phyloP scores from a whole-genome alignment of 2,888 invertebrate genomes.

The Drosophila pseudotakahashii region DNA sequence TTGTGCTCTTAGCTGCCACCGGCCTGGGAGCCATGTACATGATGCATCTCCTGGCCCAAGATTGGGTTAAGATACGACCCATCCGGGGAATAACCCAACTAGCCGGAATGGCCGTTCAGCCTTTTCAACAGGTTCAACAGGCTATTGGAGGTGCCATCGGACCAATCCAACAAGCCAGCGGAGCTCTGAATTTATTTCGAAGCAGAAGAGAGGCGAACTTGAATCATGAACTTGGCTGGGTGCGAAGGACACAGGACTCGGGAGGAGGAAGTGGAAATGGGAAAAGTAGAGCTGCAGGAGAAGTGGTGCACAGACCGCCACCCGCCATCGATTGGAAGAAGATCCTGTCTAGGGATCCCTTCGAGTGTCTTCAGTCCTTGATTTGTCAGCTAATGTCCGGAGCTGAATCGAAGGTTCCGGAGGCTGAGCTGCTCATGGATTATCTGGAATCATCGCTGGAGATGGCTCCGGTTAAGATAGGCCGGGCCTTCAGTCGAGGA shows the following conservation, averaged over 20 bases:
- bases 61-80: constrained; percentile 84
- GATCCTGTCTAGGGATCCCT: constrained; percentile 82
- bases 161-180: constrained; percentile 63
- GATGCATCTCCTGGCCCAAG: constrained; percentile 85
- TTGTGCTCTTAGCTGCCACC: constrained; percentile 82
- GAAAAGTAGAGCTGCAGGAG: not conserved
- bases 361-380: constrained; percentile 82
- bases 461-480: constrained; percentile 79
- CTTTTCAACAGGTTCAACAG: constrained; percentile 35
- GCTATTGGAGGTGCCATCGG: constrained; percentile 26
- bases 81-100: constrained; percentile 72
- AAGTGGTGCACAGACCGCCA: constrained; percentile 5
- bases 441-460: constrained; percentile 77
- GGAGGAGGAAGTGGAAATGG: constrained; percentile 15
- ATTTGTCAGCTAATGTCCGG: constrained; percentile 84
- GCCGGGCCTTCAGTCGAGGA: constrained; percentile 81
- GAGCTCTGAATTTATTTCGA: constrained; percentile 60
- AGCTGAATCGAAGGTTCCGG: constrained; percentile 74
- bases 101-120: constrained; percentile 58
- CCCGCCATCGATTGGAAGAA: constrained; percentile 81
- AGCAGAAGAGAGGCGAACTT: constrained; percentile 65
- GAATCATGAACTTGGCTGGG: constrained; percentile 39
- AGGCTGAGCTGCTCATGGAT: constrained; percentile 77
- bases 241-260: constrained; percentile 26
- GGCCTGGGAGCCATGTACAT: constrained; percentile 85